A percentile compares a stretch with the other conserved stretches of the same genome.
These are phyloP conservation scores for Brachionus koreanus DNA, from an alignment of 1,140 invertebrate genomes.

Conservation along the genomic window DNA sequence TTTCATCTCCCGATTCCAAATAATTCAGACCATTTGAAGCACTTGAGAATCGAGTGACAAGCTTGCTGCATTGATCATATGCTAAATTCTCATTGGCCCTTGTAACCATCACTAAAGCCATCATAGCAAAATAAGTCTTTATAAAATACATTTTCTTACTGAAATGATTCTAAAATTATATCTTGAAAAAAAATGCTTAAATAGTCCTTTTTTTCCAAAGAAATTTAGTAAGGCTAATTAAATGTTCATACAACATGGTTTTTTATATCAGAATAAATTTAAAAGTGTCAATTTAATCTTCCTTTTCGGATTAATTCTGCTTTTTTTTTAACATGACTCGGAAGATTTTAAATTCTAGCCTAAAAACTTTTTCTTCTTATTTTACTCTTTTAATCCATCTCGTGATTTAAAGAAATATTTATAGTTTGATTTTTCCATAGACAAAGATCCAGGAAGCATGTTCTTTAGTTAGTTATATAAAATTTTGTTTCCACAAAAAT, in stretches of 20 bases:
- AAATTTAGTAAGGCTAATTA: background rate
- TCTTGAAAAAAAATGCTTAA: background rate
- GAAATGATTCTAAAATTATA: background rate
- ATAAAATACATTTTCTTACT: background rate
- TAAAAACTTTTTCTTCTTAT: background rate
- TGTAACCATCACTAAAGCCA: background rate
- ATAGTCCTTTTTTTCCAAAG: background rate
- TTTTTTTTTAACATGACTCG: background rate
- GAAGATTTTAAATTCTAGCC: background rate
- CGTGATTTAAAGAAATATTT: background rate
- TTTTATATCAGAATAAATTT: background rate
- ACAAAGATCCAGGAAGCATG: background rate
- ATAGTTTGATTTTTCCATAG: background rate
- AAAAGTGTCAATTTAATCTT: background rate
- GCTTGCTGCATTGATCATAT: background rate
- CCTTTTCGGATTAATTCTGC: background rate
- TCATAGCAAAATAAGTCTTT: background rate
- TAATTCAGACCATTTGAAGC: background rate
- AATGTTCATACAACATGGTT: background rate
- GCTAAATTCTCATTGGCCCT: background rate
- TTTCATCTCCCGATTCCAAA: background rate
- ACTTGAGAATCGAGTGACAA: background rate
- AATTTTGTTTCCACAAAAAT: background rate
- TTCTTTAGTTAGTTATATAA: background rate
- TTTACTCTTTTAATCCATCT: background rate